Evolutionary conservation across 1,140 invertebrate genomes (phyloP), one percentile per base, ranked within the genome.

Genomic region (Drosophila sp.): DNA sequence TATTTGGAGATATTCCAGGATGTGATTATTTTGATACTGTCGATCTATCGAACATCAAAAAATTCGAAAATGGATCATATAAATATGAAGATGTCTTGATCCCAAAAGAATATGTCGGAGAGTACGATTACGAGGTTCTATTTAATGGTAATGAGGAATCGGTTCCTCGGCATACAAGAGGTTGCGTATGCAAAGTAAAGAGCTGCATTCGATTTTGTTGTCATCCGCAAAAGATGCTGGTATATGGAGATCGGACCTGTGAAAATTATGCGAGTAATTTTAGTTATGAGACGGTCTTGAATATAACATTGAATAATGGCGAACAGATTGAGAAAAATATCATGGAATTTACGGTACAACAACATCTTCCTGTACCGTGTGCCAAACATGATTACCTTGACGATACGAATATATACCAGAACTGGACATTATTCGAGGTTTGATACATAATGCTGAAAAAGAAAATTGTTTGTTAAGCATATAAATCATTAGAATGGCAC

Each of bases 1-100:
- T 50, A 27, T 14, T 43, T 1, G 57, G 9, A 0, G 59, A 82
- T 18, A 82, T 77, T 57, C 27, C 61, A 3, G 46, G 43, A 13
- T 90, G 86, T 18, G 36, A 63, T 11, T 89, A 54, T 25, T 62
- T 74, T n/a, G 80, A 89, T 50, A 89, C 84, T 7, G 82, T 78
- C n/a, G 54, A 73, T 29, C 36, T 89, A 11, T 71, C 71, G 1
- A 21, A 41, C 1, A 65, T 53, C 21, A 0, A n/a, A 9, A 61
- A 54, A 32, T 69, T 70, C 1, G 0, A 40, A 0, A 78, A 89
- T 51, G 80, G 84, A 29, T 74, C 80, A 0, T 90, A 86, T 50
- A 16, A 16, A 1, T 82, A 82, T 34, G 54, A 79, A 2, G 32
- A 48, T 7, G 11, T 81, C 3, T 9, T 89, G 7, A 72, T 83